phyloP scores from a whole-genome alignment of 2,113 vertebrate genomes.

The Cinclus mexicanus region DNA sequence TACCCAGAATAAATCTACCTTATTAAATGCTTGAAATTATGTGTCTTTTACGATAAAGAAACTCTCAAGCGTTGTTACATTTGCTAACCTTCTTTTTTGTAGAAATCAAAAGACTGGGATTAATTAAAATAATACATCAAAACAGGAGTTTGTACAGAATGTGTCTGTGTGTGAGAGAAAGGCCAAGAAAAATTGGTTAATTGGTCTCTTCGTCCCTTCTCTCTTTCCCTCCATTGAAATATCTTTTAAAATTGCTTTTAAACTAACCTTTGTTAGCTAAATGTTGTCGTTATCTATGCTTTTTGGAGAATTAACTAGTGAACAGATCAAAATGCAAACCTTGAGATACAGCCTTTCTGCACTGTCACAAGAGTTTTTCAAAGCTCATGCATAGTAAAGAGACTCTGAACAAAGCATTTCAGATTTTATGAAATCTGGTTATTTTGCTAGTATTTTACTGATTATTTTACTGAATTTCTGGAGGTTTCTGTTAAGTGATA shows the following conservation, averaged over 20 bases:
- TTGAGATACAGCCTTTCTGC: neutral
- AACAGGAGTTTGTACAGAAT: constrained; percentile 74
- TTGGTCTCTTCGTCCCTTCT: constrained; percentile 79
- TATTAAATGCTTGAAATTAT: constrained; percentile 90
- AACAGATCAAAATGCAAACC: neutral
- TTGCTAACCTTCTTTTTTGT: constrained; percentile 80
- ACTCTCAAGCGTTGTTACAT: constrained; percentile 84
- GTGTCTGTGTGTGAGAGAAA: constrained; percentile 72
- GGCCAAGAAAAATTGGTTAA: constrained; percentile 85
- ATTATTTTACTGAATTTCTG: neutral
- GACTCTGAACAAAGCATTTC: neutral
- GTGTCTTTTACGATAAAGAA: constrained; percentile 87
- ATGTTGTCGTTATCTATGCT: constrained; percentile 16
- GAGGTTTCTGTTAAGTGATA: neutral
- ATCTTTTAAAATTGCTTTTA: constrained; percentile 66
- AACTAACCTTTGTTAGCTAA: constrained; percentile 46
- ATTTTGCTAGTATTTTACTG: neutral
- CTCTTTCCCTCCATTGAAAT: constrained; percentile 58
- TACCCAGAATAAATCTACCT: constrained; percentile 89
- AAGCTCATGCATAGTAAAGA: neutral
- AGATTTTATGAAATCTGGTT: neutral
- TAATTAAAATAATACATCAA: constrained; percentile 91
- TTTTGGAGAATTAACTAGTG: neutral
- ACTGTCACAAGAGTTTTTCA: neutral
- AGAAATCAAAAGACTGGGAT: constrained; percentile 84